Evolutionary conservation across 2,113 vertebrate genomes (phyloP), one percentile per base, ranked within the genome.

Genomic region (Myxocyprinus asiaticus): DNA sequence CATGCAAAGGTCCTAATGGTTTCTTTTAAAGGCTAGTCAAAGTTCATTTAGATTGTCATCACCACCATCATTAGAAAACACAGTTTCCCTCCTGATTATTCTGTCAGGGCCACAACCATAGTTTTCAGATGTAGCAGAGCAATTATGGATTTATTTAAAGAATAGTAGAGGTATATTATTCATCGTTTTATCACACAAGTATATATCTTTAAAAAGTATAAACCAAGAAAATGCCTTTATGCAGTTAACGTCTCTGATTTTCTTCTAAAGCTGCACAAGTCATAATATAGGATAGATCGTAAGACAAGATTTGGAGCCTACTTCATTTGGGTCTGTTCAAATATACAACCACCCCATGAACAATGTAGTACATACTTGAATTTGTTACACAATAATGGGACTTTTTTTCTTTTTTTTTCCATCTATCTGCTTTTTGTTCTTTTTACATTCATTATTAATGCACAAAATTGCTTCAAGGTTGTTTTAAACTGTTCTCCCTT

Each of bases 181-280:
- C 89, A 91, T 92, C 92, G 87, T 91, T 94, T 93, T 93, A 93
- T 88, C 90, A 93, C 89, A 91, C 87, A 88, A 90, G 87, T 92
- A 91, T 93, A 89, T 91, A 90, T 86, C 61, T 83, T 76, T 59
- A 73, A 68, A 33, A 85, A 90, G 88, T 88, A 88, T 78, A 80
- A 93, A 93, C 93, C 92, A 90, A 93, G 92, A 94, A 94, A 94
- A 93, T 93, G 92, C 93, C 92, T 94, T 94, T 92, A 91, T 91
- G 85, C 90, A 89, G 88, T 91, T 83, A 85, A 88, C 85, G 83
- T 88, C 85, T 82, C 80, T 81, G 87, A 88, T 86, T 89, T 1
- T 89, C 88, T 85, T 90, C 88, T 88, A 88, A 87, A 87, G 91
- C 85, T 89, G 91, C 90, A 91, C 91, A 92, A 89, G 86, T 90